Base-by-base conservation (phyloP, 1,140 invertebrate species). In the Leptinotarsa lineolata region DNA sequence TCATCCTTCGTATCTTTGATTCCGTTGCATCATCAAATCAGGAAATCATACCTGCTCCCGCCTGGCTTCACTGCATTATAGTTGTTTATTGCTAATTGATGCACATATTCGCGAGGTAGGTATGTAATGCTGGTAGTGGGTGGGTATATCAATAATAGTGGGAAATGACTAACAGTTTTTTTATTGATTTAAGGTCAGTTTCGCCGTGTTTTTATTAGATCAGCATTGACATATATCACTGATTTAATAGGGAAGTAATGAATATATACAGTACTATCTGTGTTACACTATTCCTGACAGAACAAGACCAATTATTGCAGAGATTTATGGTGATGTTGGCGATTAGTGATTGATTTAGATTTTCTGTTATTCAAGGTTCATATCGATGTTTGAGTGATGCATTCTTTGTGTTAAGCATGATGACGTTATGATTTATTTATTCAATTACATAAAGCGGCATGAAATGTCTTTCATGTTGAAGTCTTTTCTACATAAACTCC, bases 201-300 rank as follows among this genome's bases (percentile, higher is more conserved):
- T 15, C 16, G 48, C 16, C 6, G n/a, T 18, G 48, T 54, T 54
- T 54, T 54, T 54, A 54, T 54, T 54, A 54, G 48, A 54, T 54
- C 48, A 54, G 48, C 48, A 54, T 54, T 54, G 48, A 54, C 48
- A 54, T 54, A 54, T 54, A 54, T 54, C 16, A 54, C 15, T 54
- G 48, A 54, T 54, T 54, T 54, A 54, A 54, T n/a, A 54, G 48
- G n/a, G 48, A 18, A 54, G 48, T 54, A 54, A 54, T 54, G n/a
- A n/a, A 54, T 54, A 54, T 54, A 15, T 15, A 54, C 48, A 54
- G 15, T 54, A 54, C 15, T 16, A 54, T 15, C 5, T 3, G 15
- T 13, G 6, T 54, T 54, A 8, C 48, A 54, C 48, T 4, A 54
- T 54, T 54, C 3, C 6, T 54, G 16, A 54, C 16, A 3, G n/a